These are phyloP conservation scores for Probosciger aterrimus DNA, from an alignment of 2,113 vertebrate genomes.

Conservation along the genomic window DNA sequence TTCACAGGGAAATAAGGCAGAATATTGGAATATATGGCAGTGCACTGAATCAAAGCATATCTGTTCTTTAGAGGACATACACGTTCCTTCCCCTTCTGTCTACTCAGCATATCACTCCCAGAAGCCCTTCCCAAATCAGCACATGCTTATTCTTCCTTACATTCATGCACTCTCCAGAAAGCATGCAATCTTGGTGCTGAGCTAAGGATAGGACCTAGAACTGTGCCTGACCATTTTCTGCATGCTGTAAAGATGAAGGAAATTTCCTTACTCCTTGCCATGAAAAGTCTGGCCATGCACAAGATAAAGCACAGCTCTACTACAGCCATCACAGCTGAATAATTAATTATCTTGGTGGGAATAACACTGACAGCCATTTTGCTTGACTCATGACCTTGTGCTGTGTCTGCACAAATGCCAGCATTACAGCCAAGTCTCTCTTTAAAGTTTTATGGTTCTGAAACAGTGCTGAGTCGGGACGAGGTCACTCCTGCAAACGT, in stretches of 20 bases:
- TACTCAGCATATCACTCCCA: not conserved
- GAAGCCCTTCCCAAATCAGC: not conserved
- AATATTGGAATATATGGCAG: not conserved
- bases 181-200: not conserved
- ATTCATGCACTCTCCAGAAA: accelerated
- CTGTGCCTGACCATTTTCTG: not conserved
- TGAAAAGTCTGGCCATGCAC: not conserved
- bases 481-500: not conserved
- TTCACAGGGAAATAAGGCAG: not conserved
- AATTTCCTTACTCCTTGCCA: not conserved
- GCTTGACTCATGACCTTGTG: conserved; percentile 14
- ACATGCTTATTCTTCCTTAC: not conserved
- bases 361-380: conserved; percentile 38
- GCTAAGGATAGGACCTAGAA: not conserved
- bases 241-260: not conserved
- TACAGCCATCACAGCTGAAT: not conserved
- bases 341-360: conserved; percentile 16
- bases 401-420: conserved; percentile 4
- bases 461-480: not conserved
- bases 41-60: not conserved
- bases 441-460: conserved; percentile 40
- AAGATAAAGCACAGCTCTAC: not conserved
- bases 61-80: not conserved
- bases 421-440: not conserved
- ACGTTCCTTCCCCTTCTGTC: not conserved